These are phyloP conservation scores for Caenorhabditis panamensis DNA, from an alignment of 2,888 invertebrate genomes.

Conservation along the genomic window DNA sequence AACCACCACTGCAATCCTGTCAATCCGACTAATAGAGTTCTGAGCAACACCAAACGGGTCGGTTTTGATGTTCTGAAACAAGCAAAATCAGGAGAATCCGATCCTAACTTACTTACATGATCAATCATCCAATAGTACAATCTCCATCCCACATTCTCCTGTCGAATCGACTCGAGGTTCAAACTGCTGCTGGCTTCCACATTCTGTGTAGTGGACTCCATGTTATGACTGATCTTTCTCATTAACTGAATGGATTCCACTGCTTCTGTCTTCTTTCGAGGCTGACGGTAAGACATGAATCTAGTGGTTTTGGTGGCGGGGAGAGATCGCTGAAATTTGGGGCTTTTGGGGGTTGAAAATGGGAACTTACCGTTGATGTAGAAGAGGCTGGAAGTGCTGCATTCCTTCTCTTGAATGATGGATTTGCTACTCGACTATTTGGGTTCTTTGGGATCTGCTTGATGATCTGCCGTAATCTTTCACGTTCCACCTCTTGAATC, in stretches of 20 bases:
- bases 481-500: slow-evolving; percentile 71
- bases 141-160: slow-evolving; percentile 74
- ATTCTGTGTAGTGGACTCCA: slow-evolving; percentile 38
- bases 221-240: slow-evolving; percentile 55
- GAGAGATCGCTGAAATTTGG: slow-evolving; percentile 22
- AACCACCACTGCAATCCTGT: slow-evolving; percentile 84
- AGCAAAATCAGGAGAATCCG: neutral
- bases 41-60: slow-evolving; percentile 70
- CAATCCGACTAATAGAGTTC: slow-evolving; percentile 67
- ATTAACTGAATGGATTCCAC: slow-evolving; percentile 38
- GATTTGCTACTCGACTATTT: slow-evolving; percentile 21
- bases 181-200: slow-evolving; percentile 27
- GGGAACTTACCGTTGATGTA: slow-evolving; percentile 12
- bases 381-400: slow-evolving; percentile 30
- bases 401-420: slow-evolving; percentile 32
- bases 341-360: neutral
- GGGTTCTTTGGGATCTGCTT: slow-evolving; percentile 67
- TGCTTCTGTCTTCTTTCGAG: slow-evolving; percentile 21
- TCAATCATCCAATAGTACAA: slow-evolving; percentile 74
- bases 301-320: slow-evolving; percentile 41
- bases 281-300: slow-evolving; percentile 56
- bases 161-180: slow-evolving; percentile 68
- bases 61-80: slow-evolving; percentile 65
- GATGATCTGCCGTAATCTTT: slow-evolving; percentile 69
- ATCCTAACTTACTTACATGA: slow-evolving; percentile 36